A percentile compares a stretch with the other conserved stretches of the same genome.
phyloP scores from a whole-genome alignment of 2,797 vertebrate species.

The Pseudopleuronectes americanus region DNA sequence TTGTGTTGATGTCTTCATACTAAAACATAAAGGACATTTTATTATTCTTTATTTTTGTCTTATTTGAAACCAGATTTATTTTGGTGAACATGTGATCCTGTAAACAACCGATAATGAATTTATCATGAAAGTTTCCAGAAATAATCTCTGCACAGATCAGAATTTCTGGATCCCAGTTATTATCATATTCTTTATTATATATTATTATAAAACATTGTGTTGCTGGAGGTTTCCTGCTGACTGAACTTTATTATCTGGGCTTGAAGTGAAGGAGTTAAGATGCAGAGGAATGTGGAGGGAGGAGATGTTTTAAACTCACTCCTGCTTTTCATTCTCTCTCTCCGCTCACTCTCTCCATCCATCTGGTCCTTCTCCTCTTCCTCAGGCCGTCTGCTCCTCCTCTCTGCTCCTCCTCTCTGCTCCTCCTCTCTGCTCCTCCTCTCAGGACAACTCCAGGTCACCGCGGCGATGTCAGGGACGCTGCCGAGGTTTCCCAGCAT shows the following conservation, averaged over 20 bases:
- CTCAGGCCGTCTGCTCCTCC: slow-evolving; percentile 4
- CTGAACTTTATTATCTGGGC: background rate
- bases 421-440: slow-evolving; percentile 9
- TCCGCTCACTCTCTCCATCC: slow-evolving; percentile 4
- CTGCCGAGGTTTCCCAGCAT: slow-evolving; percentile 51
- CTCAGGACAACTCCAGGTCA: background rate
- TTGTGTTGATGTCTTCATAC: no score
- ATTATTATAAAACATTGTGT: no score
- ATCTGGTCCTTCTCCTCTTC: background rate
- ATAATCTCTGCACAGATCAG: no score
- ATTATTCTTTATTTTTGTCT: no score
- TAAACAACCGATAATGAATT: no score
- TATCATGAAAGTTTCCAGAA: no score
- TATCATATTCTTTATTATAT: no score
- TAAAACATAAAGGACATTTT: no score
- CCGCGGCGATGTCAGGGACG: slow-evolving; percentile 42
- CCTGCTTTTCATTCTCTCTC: background rate
- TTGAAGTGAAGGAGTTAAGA: slow-evolving; percentile 41
- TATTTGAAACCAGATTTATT: no score
- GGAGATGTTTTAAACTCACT: slow-evolving; percentile 1
- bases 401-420: slow-evolving; percentile 1
- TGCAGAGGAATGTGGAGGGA: slow-evolving; percentile 42
- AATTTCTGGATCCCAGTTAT: no score
- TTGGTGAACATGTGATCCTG: no score
- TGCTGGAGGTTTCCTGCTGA: background rate